A percentile compares a stretch with the other conserved stretches of the same genome.
phyloP scores from a whole-genome alignment of 2,888 invertebrate genomes.

The Scaptomyza parva region DNA sequence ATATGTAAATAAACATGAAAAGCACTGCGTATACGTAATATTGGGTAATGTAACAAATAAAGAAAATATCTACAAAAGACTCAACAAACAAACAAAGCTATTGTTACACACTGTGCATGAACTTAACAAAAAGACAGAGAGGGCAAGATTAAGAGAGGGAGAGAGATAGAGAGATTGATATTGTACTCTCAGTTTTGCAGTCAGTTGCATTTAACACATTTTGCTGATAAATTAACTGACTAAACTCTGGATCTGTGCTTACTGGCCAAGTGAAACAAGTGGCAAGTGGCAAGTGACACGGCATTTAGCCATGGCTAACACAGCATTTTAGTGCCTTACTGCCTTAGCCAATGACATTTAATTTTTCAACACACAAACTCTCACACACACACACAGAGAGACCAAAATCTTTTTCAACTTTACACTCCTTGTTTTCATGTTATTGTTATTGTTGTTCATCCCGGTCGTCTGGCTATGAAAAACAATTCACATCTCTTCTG shows the following conservation, averaged over 20 bases:
- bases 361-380: slow-evolving; percentile 74
- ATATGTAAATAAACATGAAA: neutral
- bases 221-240: slow-evolving; percentile 58
- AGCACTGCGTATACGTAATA: neutral
- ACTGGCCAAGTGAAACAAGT: slow-evolving; percentile 34
- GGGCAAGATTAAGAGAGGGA: too few relatives aligned
- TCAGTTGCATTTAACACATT: slow-evolving; percentile 49
- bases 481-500: slow-evolving; percentile 3
- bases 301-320: slow-evolving; percentile 46
- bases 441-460: neutral
- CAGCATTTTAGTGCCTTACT: slow-evolving; percentile 55
- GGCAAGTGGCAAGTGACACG: slow-evolving; percentile 44
- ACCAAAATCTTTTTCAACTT: slow-evolving; percentile 22
- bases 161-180: too few relatives aligned
- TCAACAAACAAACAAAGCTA: neutral
- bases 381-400: too few relatives aligned
- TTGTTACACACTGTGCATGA: neutral
- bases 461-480: slow-evolving; percentile 1
- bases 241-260: slow-evolving; percentile 5
- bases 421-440: neutral
- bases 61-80: neutral
- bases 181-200: slow-evolving; percentile 11
- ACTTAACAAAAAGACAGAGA: neutral
- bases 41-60: neutral
- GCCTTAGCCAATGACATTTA: slow-evolving; percentile 68